Evolutionary conservation across 2,888 invertebrate genomes (phyloP).

Genomic region (Leptothorax acervorum): DNA sequence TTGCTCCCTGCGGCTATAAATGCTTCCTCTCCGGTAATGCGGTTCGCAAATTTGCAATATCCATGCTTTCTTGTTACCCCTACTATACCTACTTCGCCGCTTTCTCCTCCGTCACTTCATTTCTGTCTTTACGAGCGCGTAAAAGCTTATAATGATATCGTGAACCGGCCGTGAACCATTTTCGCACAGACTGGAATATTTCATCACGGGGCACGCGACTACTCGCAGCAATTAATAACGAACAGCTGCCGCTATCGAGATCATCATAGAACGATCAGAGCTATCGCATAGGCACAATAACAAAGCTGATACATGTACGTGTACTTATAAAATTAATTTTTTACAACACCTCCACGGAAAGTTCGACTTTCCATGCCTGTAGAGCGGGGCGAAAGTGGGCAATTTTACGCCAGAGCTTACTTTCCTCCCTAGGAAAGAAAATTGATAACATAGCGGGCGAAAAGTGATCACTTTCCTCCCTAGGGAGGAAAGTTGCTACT

Average conservation of each 20-base stretch:
- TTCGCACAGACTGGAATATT: slow-evolving; percentile 15
- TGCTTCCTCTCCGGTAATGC: slow-evolving; percentile 45
- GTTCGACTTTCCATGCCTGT: no score
- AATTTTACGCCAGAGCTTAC: no score
- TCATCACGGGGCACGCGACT: background rate
- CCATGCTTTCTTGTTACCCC: slow-evolving; percentile 54
- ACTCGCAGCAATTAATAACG: slow-evolving; percentile 37
- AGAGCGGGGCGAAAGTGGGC: no score
- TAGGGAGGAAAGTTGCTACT: no score
- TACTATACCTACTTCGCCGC: background rate
- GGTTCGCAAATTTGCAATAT: slow-evolving; percentile 68
- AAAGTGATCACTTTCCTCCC: no score
- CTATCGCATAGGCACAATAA: background rate
- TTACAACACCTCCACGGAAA: no score
- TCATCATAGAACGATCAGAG: background rate
- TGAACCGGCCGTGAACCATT: slow-evolving; percentile 37
- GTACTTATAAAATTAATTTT: background rate
- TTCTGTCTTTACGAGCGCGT: slow-evolving; percentile 62
- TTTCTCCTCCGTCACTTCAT: slow-evolving; percentile 57
- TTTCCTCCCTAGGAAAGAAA: no score
- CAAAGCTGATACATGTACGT: background rate
- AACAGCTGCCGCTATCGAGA: background rate
- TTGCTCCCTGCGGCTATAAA: slow-evolving; percentile 37
- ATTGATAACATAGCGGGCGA: no score
- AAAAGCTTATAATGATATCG: slow-evolving; percentile 59